Percentiles rank a stretch among this genome's conserved stretches.
These are phyloP conservation scores for Philaenus spumarius DNA, from an alignment of 1,140 invertebrate genomes.

Conservation along the genomic window DNA sequence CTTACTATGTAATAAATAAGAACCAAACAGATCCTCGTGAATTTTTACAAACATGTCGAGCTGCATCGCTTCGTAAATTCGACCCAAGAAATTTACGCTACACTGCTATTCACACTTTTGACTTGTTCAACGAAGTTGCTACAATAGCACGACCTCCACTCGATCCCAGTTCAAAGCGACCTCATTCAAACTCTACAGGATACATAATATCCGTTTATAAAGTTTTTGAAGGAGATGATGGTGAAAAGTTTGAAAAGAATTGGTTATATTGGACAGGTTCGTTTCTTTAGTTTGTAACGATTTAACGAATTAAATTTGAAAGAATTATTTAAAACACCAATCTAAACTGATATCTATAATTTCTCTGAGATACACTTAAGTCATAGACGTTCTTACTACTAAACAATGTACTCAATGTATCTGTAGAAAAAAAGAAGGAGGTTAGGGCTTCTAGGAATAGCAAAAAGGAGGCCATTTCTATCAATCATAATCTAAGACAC, in stretches of 20 bases:
- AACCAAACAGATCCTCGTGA: conserved; percentile 72
- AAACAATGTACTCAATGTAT: too few species aligned
- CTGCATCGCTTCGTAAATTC: conserved; percentile 71
- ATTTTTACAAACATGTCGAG: conserved; percentile 75
- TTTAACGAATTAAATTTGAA: too few species aligned
- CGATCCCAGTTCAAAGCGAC: conserved; percentile 62
- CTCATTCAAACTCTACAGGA: conserved; percentile 69
- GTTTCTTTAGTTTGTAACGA: neutral
- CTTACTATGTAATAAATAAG: conserved; percentile 83
- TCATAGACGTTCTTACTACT: too few species aligned
- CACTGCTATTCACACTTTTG: conserved; percentile 76
- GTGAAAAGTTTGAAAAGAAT: conserved; percentile 83
- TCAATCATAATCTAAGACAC: too few species aligned
- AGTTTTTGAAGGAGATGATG: conserved; percentile 88
- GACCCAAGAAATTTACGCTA: conserved; percentile 71
- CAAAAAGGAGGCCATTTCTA: too few species aligned
- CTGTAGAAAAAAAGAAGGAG: too few species aligned
- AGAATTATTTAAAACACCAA: too few species aligned
- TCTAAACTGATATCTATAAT: too few species aligned
- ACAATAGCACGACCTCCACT: conserved; percentile 82
- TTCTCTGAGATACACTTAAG: too few species aligned
- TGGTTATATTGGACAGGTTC: conserved; percentile 88
- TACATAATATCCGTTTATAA: conserved; percentile 91
- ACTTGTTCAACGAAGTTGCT: conserved; percentile 82
- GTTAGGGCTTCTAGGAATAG: too few species aligned